Evolutionary conservation across 2,113 vertebrate genomes (phyloP).

Genomic region (Petromus typicus): DNA sequence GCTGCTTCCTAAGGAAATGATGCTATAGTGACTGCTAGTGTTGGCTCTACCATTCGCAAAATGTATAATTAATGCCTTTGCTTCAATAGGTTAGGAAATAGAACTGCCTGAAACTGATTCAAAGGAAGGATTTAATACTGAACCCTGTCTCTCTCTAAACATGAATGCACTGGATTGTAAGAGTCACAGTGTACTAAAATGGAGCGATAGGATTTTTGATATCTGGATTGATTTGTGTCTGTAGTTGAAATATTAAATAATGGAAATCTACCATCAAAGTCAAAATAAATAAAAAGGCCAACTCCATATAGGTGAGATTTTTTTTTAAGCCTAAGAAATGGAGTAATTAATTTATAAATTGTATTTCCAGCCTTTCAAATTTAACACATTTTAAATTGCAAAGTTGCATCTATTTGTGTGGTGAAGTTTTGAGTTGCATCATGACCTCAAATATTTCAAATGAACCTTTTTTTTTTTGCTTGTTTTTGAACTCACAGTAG

Average conservation of each 20-base stretch:
- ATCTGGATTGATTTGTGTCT: slow-evolving; percentile 64
- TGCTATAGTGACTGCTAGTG: slow-evolving; percentile 86
- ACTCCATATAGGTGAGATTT: slow-evolving; percentile 69
- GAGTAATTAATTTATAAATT: slow-evolving; percentile 80
- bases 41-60: slow-evolving; percentile 87
- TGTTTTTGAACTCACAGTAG: slow-evolving; percentile 83
- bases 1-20: slow-evolving; percentile 88
- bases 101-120: slow-evolving; percentile 82
- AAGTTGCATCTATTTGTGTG: slow-evolving; percentile 70
- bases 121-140: slow-evolving; percentile 74
- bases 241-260: slow-evolving; percentile 68
- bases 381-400: slow-evolving; percentile 84
- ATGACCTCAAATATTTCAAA: slow-evolving; percentile 80
- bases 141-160: slow-evolving; percentile 41
- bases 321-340: slow-evolving; percentile 79
- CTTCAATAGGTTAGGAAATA: slow-evolving; percentile 85
- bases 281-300: slow-evolving; percentile 69
- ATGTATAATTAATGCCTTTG: slow-evolving; percentile 88
- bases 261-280: slow-evolving; percentile 70
- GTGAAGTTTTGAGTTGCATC: slow-evolving; percentile 80
- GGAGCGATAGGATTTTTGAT: slow-evolving; percentile 55
- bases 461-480: slow-evolving; percentile 80
- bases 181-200: slow-evolving; percentile 48
- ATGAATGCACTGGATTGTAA: slow-evolving; percentile 13
- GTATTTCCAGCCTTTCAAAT: slow-evolving; percentile 77